Base-by-base conservation (phyloP, 2,888 invertebrate species). In the Emmelina monodactyla region DNA sequence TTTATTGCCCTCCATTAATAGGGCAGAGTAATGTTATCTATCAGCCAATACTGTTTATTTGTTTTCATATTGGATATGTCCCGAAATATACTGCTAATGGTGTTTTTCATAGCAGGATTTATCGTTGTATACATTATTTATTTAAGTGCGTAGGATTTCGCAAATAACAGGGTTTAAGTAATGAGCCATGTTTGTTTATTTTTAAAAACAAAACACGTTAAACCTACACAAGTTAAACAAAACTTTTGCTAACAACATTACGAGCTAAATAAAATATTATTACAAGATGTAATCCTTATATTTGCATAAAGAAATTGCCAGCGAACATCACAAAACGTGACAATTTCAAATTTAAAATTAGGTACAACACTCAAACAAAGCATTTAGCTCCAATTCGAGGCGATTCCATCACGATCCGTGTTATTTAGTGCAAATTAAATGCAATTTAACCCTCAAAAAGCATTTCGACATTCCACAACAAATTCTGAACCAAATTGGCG, bases 381-480 rank as follows among this genome's bases (percentile, higher is more conserved):
- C 43, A 45, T 35, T 43, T 44, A 37, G 40, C 40, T 43, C 31
- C 41, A 43, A 35, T 45, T 35, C 39, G 35, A 40, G 42, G 44
- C 47, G 44, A 50, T 55, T 53, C 52, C 52, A 54, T 68, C 66
- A 69, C 66, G 69, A 67, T 57, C 55, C 53, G 56, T 56, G 55
- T 72, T 68, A 67, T 75, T 72, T 73, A 76, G 69, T 73, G 67
- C 67, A 73, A 73, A 76, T 78, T 78, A 78, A 76, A 68, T 69
- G 73, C 71, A 70, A 76, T 75, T 73, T 66, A 75, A 66, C 70
- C 68, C 68, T 65, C 72, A 68, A 71, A 70, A 65, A 66, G 69
- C 73, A 71, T 73, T 67, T 62, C 63, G 57, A 62, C 65, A 69
- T 70, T 72, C 76, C 76, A 67, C 71, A 72, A 78, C 78, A 75